Base-by-base conservation (phyloP, 2,797 vertebrate species). In the Semotilus atromaculatus region DNA sequence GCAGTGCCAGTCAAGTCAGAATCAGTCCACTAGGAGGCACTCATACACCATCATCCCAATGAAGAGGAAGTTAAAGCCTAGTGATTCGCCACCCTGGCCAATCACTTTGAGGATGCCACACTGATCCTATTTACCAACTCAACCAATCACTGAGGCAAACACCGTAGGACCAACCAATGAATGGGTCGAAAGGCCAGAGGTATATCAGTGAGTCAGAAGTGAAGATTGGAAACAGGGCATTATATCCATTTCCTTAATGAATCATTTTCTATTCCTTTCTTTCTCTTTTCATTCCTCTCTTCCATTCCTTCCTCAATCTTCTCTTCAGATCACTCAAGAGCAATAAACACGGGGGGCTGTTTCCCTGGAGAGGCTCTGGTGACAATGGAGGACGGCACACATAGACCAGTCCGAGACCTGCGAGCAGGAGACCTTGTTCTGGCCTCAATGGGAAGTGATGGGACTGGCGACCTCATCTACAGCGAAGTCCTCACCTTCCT, bases 261-360 rank as follows among this genome's bases (percentile, higher is more conserved):
- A 48, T 38, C 62, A 31, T 68, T 76, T 84, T 48, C 5, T 51
- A 14, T 60, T 74, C 81, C 40, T 82, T 67, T 74, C 60, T 62
- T 26, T 29, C 14, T 29, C 62, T 66, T 68, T 34, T 29, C 29
- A 38, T 72, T 55, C 45, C 31, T 79, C 6, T 79, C 58, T 76
- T 72, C 60, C 58, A 51, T 78, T 64, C 51, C 62, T 62, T 68
- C 40, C 11, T 67, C 58, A 66, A 34, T 36, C 48, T 77, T 40
- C 18, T 23, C 14, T 78, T 75, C 95, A 99, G 97, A 99, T 84
- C 96, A 98, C 90, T 98, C 98, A 0, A 96, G 96, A 0, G 97
- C 97, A 0, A 97, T 97, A 34, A 99, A 97, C 91, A 97, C 97
- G 0, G 98, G 98, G 0, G 98, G 97, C 73, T 99, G 98, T 94